phyloP scores from a whole-genome alignment of 2,797 vertebrate genomes.

The Columba guinea region DNA sequence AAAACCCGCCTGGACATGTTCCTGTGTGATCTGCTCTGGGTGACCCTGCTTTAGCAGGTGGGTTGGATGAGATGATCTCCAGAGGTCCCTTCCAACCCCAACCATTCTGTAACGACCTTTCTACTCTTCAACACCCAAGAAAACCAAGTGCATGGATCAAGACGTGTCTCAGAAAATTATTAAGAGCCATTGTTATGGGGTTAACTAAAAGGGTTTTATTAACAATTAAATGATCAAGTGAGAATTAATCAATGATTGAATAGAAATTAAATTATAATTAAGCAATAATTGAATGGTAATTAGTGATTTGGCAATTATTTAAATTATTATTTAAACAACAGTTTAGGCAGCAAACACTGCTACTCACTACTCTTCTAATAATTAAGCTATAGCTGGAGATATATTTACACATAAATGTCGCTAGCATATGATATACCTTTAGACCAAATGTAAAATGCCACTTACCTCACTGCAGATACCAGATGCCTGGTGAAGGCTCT shows the following conservation, averaged over 20 bases:
- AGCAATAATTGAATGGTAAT: neutral
- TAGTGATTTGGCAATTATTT: neutral
- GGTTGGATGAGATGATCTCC: no score
- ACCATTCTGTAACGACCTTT: neutral
- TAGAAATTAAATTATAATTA: neutral
- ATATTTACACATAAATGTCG: neutral
- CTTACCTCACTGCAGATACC: neutral
- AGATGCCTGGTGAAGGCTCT: neutral
- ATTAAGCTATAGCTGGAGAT: neutral
- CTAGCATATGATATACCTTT: neutral
- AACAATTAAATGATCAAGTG: neutral
- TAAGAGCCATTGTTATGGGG: neutral
- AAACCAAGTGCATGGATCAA: neutral
- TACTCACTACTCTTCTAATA: no score
- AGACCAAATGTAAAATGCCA: accelerated
- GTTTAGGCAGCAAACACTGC: neutral
- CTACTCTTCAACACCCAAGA: neutral
- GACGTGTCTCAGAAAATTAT: neutral
- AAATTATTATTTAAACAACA: neutral
- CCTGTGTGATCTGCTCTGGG: no score
- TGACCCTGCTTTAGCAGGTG: no score
- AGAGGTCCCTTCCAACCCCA: no score
- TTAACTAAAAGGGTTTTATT: neutral
- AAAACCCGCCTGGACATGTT: no score
- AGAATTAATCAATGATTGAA: neutral